Base-by-base conservation (phyloP, 2,797 vertebrate species). In the Allobates femoralis region DNA sequence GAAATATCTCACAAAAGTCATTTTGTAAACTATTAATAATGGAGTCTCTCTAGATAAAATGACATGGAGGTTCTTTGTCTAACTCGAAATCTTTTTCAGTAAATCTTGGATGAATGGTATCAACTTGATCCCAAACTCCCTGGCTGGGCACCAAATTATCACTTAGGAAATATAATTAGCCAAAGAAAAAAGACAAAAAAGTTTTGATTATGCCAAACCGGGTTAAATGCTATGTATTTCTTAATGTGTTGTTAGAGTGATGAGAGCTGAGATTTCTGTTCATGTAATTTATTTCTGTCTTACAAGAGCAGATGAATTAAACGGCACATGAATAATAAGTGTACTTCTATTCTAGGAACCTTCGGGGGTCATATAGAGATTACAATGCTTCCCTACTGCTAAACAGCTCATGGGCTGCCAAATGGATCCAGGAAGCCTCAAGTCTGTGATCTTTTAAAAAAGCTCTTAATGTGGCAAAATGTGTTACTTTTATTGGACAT, bases 401-500 rank as follows among this genome's bases (percentile, higher is more conserved):
- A 84, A 82, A 83, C 50, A 56, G 73, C 73, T 56, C 73, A n/a
- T 81, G 15, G n/a, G n/a, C 73, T 75, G 79, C 71, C 79, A 86
- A 77, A 85, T 66, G 28, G 83, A 81, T 85, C 56, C 71, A 67
- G 82, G 56, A 80, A 86, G 51, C 74, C 34, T 60, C 73, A 23
- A 26, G 23, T 75, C 69, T 81, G 19, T 84, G 58, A 88, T 81
- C 32, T 92, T 91, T 92, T 90, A 92, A 93, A 66, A 76, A 5
- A 75, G 53, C n/a, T 51, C 41, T 66, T 94, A 94, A 93, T 89
- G 90, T 91, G 92, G 85, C 55, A 60, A 83, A 92, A 79, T 85
- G 76, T 90, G 78, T 92, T 92, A 86, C 89, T 83, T 88, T 88
- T 88, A 90, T 89, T 90, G 88, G 90, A 93, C 87, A 83, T 90